A percentile compares a stretch with the other conserved stretches of the same genome.
These are phyloP conservation scores for Galeopterus variegatus DNA, from an alignment of 2,113 vertebrate species.

Conservation along the genomic window DNA sequence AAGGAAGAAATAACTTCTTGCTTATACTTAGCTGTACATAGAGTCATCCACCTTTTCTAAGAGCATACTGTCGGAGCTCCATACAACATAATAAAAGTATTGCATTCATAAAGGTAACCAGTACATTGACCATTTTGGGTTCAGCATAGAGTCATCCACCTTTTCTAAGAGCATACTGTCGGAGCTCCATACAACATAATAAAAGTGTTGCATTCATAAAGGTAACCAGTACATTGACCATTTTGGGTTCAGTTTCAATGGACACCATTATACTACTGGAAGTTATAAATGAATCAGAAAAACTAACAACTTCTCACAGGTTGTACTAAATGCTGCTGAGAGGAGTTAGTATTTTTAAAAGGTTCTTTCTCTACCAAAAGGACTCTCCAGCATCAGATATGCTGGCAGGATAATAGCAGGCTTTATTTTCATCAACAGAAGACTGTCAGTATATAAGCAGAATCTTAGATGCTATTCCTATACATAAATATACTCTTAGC, in stretches of 20 bases:
- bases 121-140: too few relatives aligned
- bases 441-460: constrained; percentile 64
- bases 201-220: neutral
- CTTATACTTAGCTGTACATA: neutral
- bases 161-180: neutral
- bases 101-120: too few relatives aligned
- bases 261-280: neutral
- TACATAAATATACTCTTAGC: constrained; percentile 53
- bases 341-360: constrained; percentile 66
- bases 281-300: constrained; percentile 42
- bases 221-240: neutral
- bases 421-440: constrained; percentile 71
- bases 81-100: neutral
- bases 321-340: neutral
- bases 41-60: neutral
- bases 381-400: constrained; percentile 32
- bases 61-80: neutral
- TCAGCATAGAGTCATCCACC: neutral
- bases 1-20: neutral
- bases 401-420: constrained; percentile 66
- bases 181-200: neutral
- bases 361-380: constrained; percentile 53
- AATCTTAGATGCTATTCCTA: constrained; percentile 62
- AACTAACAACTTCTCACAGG: neutral
- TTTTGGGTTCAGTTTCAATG: constrained; percentile 13